A percentile compares a stretch with the other conserved stretches of the same genome.
These are phyloP conservation scores for Formica aserva DNA, from an alignment of 2,888 invertebrate species.

Conservation along the genomic window DNA sequence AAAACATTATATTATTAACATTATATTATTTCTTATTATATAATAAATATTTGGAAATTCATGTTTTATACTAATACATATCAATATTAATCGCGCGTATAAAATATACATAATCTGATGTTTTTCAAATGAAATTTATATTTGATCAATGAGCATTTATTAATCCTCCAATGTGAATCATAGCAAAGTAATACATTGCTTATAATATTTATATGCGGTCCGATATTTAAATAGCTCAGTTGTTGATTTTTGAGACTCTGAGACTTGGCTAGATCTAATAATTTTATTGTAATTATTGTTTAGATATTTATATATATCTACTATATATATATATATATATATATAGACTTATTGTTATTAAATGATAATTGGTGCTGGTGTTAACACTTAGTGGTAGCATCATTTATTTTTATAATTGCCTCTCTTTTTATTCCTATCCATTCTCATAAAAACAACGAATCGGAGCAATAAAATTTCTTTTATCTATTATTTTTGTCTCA, in stretches of 20 bases:
- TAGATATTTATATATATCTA: slow-evolving; percentile 79
- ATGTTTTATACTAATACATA: slow-evolving; percentile 63
- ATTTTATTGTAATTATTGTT: slow-evolving; percentile 79
- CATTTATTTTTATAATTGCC: slow-evolving; percentile 57
- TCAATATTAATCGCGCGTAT: slow-evolving; percentile 71
- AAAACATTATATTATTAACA: not conserved
- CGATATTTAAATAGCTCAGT: slow-evolving; percentile 62
- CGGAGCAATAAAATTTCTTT: not conserved
- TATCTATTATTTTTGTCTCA: not conserved
- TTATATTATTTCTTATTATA: not conserved
- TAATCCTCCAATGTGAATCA: slow-evolving; percentile 63
- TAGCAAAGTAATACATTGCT: slow-evolving; percentile 56
- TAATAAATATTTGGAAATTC: slow-evolving; percentile 58
- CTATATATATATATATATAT: slow-evolving; percentile 44
- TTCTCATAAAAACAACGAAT: not conserved
- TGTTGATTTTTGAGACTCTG: slow-evolving; percentile 65
- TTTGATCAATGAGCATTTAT: slow-evolving; percentile 41
- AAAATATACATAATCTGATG: slow-evolving; percentile 16
- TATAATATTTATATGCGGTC: slow-evolving; percentile 56
- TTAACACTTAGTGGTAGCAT: slow-evolving; percentile 66
- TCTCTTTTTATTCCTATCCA: slow-evolving; percentile 26
- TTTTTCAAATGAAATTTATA: slow-evolving; percentile 30
- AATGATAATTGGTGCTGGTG: slow-evolving; percentile 85
- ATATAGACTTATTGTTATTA: slow-evolving; percentile 80
- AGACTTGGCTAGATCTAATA: slow-evolving; percentile 73